These are phyloP conservation scores for Tiaroga cobitis DNA, from an alignment of 2,797 vertebrate genomes.

Conservation along the genomic window DNA sequence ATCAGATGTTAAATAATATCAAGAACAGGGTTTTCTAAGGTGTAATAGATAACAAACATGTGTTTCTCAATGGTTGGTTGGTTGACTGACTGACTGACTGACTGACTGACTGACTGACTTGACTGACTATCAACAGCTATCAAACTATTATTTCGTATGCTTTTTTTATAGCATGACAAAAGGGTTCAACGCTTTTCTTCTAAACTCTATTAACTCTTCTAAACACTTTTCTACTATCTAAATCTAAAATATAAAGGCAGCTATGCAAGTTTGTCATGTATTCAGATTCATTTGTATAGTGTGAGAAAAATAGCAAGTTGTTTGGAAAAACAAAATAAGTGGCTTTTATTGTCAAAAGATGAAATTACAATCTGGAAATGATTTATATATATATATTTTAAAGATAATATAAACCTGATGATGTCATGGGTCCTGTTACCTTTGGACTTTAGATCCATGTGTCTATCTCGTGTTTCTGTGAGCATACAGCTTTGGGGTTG, in stretches of 20 bases:
- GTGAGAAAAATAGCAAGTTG: not conserved
- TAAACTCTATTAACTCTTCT: not conserved
- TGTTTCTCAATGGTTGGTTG: not conserved
- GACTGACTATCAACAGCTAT: too few species aligned
- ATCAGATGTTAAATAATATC: slow-evolving; percentile 6
- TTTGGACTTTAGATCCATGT: too few species aligned
- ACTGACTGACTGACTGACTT: not conserved
- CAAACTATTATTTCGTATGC: slow-evolving; percentile 13
- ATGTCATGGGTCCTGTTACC: too few species aligned
- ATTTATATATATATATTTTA: too few species aligned
- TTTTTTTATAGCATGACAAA: not conserved
- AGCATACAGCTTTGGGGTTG: too few species aligned
- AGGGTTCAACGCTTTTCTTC: not conserved
- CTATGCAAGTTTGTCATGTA: not conserved
- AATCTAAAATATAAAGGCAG: not conserved
- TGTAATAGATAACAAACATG: not conserved
- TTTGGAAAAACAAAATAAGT: too few species aligned
- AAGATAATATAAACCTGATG: too few species aligned
- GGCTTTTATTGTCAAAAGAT: not conserved
- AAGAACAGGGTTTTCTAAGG: not conserved
- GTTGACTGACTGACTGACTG: too few species aligned
- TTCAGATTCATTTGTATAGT: not conserved
- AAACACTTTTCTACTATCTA: not conserved
- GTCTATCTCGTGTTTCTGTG: too few species aligned
- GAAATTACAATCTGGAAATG: not conserved